Base-by-base conservation (phyloP, 2,797 vertebrate species). In the Muscicapa comitata region DNA sequence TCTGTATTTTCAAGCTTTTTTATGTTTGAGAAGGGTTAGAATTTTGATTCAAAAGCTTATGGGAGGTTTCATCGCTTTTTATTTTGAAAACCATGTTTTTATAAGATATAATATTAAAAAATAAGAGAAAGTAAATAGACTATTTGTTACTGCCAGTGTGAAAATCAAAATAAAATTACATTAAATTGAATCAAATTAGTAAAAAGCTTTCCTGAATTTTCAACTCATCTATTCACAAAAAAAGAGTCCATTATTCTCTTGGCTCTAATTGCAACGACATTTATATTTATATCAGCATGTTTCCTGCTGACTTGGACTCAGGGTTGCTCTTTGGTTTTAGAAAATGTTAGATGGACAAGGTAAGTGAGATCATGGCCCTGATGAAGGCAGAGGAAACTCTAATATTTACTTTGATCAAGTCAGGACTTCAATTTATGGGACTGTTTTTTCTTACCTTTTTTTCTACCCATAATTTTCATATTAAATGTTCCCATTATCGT, bases 251-350 rank as follows among this genome's bases (percentile, higher is more conserved):
- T 85, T 91, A 72, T 58, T 83, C 13, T 86, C 23, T 54, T 76
- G 25, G 6, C 11, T 92, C 4, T 83, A 84, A 92, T 96, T 96
- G 96, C 80, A 96, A 68, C 16, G n/a, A 73, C 59, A 84, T 85
- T 93, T 54, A 35, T 57, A 72, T 85, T 87, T 91, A 33, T 85
- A 38, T 84, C 76, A 92, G 19, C 26, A 43, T 84, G 19, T 70
- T 90, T 93, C 48, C 80, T 77, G 33, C 12, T 85, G 43, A n/a
- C 35, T 79, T 91, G 43, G 85, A 82, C 26, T 89, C 81, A 89
- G 18, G 1, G 10, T 31, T 85, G 7, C 10, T 42, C 10, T 84
- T 89, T 81, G 67, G 42, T 38, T 87, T 93, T 65, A 70, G 35
- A 86, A 83, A 83, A 93, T 15, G 7, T 81, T 66, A 78, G 72